Evolutionary conservation across 2,888 invertebrate species (phyloP).

Genomic region (Cybosia mesomella): DNA sequence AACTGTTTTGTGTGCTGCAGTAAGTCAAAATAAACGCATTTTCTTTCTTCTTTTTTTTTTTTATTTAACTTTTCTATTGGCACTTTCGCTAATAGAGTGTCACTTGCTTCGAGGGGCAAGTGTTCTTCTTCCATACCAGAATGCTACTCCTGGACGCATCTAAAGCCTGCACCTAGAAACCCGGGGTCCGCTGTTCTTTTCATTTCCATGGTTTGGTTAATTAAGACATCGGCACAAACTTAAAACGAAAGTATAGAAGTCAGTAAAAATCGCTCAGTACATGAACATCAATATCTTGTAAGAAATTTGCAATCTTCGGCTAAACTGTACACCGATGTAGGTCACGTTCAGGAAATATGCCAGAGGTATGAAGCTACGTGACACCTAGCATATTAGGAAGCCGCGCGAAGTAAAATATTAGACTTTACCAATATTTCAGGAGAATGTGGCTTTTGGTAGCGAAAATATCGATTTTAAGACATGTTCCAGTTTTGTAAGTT

Average conservation of each 20-base stretch:
- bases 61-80: too few species aligned
- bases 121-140: too few species aligned
- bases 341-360: constrained; percentile 45
- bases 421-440: constrained; percentile 18
- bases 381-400: constrained; percentile 20
- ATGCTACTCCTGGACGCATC: too few species aligned
- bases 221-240: neutral
- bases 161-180: too few species aligned
- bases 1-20: too few species aligned
- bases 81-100: too few species aligned
- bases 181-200: too few species aligned
- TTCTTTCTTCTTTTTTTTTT: too few species aligned
- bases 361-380: constrained; percentile 26
- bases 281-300: neutral
- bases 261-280: neutral
- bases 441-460: constrained; percentile 6
- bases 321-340: constrained; percentile 20
- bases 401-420: constrained; percentile 39
- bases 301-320: constrained; percentile 15
- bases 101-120: too few species aligned
- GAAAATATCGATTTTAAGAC: neutral
- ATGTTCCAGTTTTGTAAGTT: neutral
- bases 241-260: too few species aligned
- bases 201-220: neutral
- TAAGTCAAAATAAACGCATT: too few species aligned